Evolutionary conservation across 2,888 invertebrate species (phyloP), one percentile per base, ranked within the genome.

Genomic region (Himalopsyche tibetana): DNA sequence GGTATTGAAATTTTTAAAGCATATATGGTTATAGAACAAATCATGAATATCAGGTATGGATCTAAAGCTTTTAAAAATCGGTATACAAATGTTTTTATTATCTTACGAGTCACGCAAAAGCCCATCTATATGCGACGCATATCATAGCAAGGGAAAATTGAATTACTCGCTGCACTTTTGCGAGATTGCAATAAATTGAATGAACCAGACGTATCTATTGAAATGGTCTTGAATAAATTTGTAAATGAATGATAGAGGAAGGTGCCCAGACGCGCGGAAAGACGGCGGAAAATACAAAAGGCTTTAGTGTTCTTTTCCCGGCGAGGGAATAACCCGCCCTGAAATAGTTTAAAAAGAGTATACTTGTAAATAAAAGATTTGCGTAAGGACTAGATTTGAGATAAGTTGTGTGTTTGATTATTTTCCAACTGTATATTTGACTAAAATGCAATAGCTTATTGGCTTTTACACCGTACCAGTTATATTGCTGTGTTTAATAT

Each of bases 261-360:
- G 63, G 63, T 19, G 19, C 19, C 11, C 63, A 19, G 63, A 63
- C 63, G n/a, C n/a, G 28, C 28, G 63, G 56, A n/a, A 19, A 56
- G 17, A 56, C 9, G 56, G 56, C 56, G n/a, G 63, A 19, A 63
- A 63, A 63, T 63, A 63, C 63, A 63, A 63, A 63, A 63, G 63
- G 63, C 63, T 63, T 63, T 63, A 63, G 63, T 63, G 63, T 63
- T 63, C 63, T 63, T 63, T 63, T 63, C 63, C 63, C 63, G 8
- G 28, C 63, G 19, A 19, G 63, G 63, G 63, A 63, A 63, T 63
- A 63, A 5, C 63, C 63, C 9, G 8, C 19, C 19, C 63, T 28
- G 11, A 19, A 63, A 63, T 19, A 28, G n/a, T 63, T 63, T 28
- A 63, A n/a, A 63, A 63, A n/a, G 63, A 63, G 63, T 19, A 19